Evolutionary conservation across 1,140 invertebrate genomes (phyloP), one percentile per base, ranked within the genome.

Genomic region (Drosophila nikananu): DNA sequence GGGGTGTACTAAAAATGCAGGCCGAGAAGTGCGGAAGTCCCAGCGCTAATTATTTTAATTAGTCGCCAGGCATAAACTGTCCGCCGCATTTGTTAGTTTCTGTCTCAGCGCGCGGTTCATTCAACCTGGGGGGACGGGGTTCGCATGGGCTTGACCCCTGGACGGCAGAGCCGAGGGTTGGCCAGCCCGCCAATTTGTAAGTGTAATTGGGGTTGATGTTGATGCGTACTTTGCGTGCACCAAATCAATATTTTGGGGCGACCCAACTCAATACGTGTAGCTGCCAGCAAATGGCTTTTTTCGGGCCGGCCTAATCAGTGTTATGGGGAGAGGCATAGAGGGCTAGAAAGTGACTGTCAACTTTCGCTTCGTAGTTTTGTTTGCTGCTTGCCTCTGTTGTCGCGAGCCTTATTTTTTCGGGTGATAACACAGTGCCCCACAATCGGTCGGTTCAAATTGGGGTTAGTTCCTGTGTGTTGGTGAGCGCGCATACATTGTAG

Each of bases 341-440:
- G 52, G 32, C 32, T 35, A 52, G 61, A 68, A 79, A 74, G 75
- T 74, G 80, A 75, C 73, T 80, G 83, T 81, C 80, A 83, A 81
- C 72, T 75, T 78, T 77, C 77, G 62, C 55, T 55, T 71, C n/a
- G 39, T 27, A 60, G 23, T 68, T 59, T 63, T 54, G 23, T 62
- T 37, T 46, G 46, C 30, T 46, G 46, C 30, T 41, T 58, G 21
- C 44, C 57, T 65, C 39, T 62, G 21, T 9, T 62, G 21, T 9
- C 25, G 15, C 67, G 44, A n/a, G 17, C 49, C 54, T 37, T 64
- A 59, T 66, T 66, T 78, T 77, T 81, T 81, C 42, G 79, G 75
- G 10, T 75, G 86, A 89, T 89, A 89, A 89, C 86, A 89, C 75
- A 90, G 86, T 89, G 86, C 86, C 86, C 86, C 82, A 90, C 81